These are phyloP conservation scores for Yoshiicerus persimilis DNA, from an alignment of 1,140 invertebrate genomes.

Conservation along the genomic window DNA sequence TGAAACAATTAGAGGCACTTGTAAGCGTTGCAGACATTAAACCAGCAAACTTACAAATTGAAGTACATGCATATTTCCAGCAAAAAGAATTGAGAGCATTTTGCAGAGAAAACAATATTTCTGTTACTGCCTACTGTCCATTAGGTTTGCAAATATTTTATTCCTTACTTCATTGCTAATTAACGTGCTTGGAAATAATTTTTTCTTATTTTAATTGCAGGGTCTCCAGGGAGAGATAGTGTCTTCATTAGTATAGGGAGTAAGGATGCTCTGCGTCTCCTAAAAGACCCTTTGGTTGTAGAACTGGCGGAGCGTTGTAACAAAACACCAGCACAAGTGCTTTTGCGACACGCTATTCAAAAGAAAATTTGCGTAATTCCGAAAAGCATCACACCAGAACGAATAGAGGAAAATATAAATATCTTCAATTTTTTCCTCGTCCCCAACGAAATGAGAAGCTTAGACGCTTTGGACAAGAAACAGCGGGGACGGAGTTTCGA, in stretches of 20 bases:
- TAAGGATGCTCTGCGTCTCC: neutral
- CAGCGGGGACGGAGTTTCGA: neutral
- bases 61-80: slow-evolving; percentile 58
- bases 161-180: neutral
- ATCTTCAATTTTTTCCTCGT: slow-evolving; percentile 28
- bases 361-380: slow-evolving; percentile 75
- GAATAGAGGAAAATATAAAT: slow-evolving; percentile 66
- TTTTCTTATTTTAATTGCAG: neutral
- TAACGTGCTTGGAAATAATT: neutral
- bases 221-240: neutral
- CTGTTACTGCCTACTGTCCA: slow-evolving; percentile 57
- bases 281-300: slow-evolving; percentile 67
- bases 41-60: slow-evolving; percentile 47
- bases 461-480: slow-evolving; percentile 11
- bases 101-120: slow-evolving; percentile 55
- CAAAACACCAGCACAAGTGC: slow-evolving; percentile 74
- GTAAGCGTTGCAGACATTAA: slow-evolving; percentile 56
- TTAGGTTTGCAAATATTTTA: slow-evolving; percentile 51
- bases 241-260: neutral
- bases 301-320: slow-evolving; percentile 68
- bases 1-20: slow-evolving; percentile 58
- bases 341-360: slow-evolving; percentile 74
- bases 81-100: slow-evolving; percentile 55
- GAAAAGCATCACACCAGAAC: slow-evolving; percentile 72
- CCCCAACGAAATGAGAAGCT: slow-evolving; percentile 7